Evolutionary conservation across 2,888 invertebrate genomes (phyloP).

Genomic region (Gryllus longicercus): DNA sequence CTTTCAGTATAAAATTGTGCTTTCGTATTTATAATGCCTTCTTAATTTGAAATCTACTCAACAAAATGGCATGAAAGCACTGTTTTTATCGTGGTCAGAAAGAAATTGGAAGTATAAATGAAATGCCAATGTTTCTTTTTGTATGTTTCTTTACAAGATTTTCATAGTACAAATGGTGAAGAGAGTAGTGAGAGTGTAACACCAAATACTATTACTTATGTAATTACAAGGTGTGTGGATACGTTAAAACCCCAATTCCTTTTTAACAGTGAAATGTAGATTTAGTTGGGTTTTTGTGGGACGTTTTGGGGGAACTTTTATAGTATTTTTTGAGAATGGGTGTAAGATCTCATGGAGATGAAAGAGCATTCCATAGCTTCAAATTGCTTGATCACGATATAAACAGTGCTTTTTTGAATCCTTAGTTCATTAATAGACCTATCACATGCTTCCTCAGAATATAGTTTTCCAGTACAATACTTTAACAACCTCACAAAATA

Average conservation of each 20-base stretch:
- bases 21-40: neutral
- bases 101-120: neutral
- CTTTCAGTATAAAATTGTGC: conserved; percentile 8
- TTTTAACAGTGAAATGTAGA: conserved; percentile 2
- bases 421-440: too few relatives aligned
- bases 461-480: too few relatives aligned
- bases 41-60: neutral
- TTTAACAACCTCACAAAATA: too few relatives aligned
- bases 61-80: neutral
- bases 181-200: conserved; percentile 1
- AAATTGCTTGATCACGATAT: conserved; percentile 28
- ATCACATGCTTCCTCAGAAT: too few relatives aligned
- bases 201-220: conserved; percentile 1
- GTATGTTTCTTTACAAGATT: conserved; percentile 9
- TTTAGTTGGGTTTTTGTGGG: neutral
- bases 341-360: neutral
- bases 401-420: conserved; percentile 1
- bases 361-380: conserved; percentile 27
- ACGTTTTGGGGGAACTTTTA: neutral
- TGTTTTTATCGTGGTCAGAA: neutral
- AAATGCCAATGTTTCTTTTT: neutral
- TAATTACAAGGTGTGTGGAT: neutral
- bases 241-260: neutral
- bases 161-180: neutral
- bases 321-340: neutral